These are phyloP conservation scores for Aphidoletes aphidimyza DNA, from an alignment of 2,888 invertebrate species.

Conservation along the genomic window DNA sequence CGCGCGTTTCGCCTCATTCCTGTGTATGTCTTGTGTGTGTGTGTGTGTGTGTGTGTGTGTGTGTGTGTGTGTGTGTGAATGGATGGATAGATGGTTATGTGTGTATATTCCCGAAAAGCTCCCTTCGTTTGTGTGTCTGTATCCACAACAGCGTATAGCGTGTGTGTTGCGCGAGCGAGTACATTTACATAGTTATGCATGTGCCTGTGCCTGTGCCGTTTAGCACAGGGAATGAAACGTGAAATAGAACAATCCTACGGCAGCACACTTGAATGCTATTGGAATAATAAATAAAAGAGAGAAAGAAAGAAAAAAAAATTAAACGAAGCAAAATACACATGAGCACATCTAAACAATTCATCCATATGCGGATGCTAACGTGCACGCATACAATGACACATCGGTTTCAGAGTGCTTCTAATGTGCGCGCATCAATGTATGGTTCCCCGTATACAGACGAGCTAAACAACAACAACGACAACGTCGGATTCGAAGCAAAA, in stretches of 20 bases:
- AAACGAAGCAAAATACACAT: background rate
- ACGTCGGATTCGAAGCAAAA: constrained; percentile 8
- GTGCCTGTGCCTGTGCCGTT: background rate
- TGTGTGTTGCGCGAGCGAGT: too few species aligned
- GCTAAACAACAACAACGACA: too few species aligned
- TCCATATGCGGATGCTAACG: background rate
- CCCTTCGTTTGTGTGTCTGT: background rate
- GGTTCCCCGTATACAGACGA: background rate
- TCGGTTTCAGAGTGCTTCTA: too few species aligned
- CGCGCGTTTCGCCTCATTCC: too few species aligned
- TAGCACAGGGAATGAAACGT: background rate
- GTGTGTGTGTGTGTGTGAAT: too few species aligned
- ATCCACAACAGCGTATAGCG: background rate
- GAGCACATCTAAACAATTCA: constrained; percentile 1
- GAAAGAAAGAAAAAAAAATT: background rate
- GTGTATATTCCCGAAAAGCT: constrained; percentile 28
- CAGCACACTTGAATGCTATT: background rate
- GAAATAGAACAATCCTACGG: background rate
- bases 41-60: too few species aligned
- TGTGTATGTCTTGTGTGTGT: too few species aligned
- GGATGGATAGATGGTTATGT: too few species aligned
- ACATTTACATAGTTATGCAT: background rate
- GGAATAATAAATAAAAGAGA: background rate
- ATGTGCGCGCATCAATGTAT: background rate
- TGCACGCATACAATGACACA: background rate